Conservation (phyloP, 2,113 vertebrate species). For the Gorsachius goisagi region DNA sequence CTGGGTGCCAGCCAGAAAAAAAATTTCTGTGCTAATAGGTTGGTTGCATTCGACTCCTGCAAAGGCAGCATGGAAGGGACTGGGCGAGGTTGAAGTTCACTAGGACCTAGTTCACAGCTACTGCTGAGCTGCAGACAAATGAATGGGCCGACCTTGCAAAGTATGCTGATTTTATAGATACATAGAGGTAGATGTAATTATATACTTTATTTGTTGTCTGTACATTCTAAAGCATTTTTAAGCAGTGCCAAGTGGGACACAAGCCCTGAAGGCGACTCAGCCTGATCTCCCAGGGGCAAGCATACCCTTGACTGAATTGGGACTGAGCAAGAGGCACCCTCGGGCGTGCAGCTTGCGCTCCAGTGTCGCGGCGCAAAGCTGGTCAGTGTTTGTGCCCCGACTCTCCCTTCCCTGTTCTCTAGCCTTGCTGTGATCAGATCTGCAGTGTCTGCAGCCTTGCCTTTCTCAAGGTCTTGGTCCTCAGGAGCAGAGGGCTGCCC, state of each 20-base stretch:
- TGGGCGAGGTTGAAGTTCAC: slow-evolving; percentile 24
- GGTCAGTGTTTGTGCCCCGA: accelerated
- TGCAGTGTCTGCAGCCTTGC: background rate
- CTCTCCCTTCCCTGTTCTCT: background rate
- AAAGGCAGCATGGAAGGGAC: background rate
- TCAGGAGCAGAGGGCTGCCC: background rate
- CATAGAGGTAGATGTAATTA: accelerated
- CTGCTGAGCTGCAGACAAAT: background rate
- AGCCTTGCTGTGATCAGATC: background rate
- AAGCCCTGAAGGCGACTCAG: background rate
- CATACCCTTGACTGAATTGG: background rate
- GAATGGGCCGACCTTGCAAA: background rate
- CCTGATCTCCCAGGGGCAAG: background rate
- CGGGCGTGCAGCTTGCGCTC: accelerated
- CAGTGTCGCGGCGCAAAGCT: background rate
- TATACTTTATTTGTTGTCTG: background rate
- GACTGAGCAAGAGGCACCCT: background rate
- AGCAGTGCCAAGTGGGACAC: background rate
- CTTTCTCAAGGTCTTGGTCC: too few species aligned
- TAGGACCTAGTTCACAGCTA: background rate
- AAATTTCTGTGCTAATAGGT: slow-evolving; percentile 6
- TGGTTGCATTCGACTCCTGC: background rate
- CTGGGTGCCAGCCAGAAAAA: slow-evolving; percentile 45
- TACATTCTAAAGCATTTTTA: accelerated
- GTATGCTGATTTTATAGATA: background rate